Percentiles rank a stretch among this genome's conserved stretches.
Evolutionary conservation across 2,113 vertebrate species (phyloP).

Genomic region (Struthio camelus): DNA sequence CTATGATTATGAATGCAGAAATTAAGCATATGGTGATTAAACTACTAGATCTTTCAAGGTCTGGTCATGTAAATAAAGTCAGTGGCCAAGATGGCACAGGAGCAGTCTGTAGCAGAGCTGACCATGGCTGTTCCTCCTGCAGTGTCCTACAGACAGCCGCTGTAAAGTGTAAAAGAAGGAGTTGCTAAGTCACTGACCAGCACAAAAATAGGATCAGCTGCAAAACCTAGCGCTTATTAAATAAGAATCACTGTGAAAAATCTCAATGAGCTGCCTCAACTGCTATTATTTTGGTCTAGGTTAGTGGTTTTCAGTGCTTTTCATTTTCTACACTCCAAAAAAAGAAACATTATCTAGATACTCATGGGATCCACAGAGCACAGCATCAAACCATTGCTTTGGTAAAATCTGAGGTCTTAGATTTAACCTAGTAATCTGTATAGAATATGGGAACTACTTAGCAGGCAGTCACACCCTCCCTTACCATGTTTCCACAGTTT

Average conservation of each 20-base stretch:
- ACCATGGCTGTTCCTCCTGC: not conserved
- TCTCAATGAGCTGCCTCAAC: not conserved
- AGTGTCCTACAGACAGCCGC: not conserved
- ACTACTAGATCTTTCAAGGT: not conserved
- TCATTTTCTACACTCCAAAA: no score
- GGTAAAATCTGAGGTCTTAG: no score
- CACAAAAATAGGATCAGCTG: not conserved
- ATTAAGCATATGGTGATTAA: not conserved
- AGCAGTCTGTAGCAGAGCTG: accelerated
- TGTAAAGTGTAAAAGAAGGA: not conserved
- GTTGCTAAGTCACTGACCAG: no score
- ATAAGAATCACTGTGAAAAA: not conserved
- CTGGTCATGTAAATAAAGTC: not conserved
- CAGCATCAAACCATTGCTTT: no score
- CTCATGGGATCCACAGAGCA: no score
- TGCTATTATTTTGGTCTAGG: not conserved
- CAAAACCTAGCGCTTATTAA: not conserved
- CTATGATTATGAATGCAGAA: not conserved
- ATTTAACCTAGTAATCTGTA: no score
- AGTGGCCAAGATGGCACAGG: not conserved
- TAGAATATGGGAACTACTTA: no score
- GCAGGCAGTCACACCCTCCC: not conserved
- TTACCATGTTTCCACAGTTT: not conserved
- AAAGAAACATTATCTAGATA: no score
- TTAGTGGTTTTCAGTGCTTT: not conserved